A percentile compares a stretch with the other conserved stretches of the same genome.
Conservation (phyloP, 2,113 vertebrate species). For the Malaclemys terrapin region DNA sequence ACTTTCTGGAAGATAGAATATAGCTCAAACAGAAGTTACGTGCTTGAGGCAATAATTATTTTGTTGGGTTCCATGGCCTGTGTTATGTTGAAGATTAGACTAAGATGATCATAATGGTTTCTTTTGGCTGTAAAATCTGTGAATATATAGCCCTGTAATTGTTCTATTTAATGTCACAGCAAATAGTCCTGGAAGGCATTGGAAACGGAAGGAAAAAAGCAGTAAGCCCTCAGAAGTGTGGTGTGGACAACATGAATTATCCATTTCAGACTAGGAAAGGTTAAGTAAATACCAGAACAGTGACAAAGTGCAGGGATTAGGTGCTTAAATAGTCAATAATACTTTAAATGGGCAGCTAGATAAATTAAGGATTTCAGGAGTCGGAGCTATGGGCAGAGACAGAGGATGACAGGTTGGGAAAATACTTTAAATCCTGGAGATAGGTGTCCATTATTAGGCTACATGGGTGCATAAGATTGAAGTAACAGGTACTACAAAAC, state of each 20-base stretch:
- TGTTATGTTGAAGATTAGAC: not conserved
- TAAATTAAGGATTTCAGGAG: conserved; percentile 28
- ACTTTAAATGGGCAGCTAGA: conserved; percentile 51
- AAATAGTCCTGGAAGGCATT: conserved; percentile 25
- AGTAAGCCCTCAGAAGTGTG: not conserved
- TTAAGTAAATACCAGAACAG: conserved; percentile 54
- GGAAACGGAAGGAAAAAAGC: not conserved
- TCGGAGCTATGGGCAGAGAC: conserved; percentile 4
- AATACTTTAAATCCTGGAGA: not conserved
- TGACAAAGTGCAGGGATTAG: conserved; percentile 56
- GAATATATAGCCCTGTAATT: not conserved
- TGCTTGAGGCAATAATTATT: not conserved
- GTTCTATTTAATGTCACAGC: not conserved
- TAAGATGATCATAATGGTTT: not conserved
- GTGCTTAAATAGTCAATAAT: conserved; percentile 40
- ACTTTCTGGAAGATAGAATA: not conserved
- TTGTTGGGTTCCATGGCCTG: not conserved
- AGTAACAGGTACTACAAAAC: not conserved
- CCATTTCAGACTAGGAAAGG: conserved; percentile 41
- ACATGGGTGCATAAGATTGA: not conserved
- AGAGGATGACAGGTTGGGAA: not conserved
- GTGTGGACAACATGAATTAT: conserved; percentile 39
- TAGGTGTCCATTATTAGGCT: not conserved
- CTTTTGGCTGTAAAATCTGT: not conserved
- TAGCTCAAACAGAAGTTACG: not conserved